Evolutionary conservation across 2,113 vertebrate species (phyloP).

Genomic region (Cyanoramphus novaezelandiae): DNA sequence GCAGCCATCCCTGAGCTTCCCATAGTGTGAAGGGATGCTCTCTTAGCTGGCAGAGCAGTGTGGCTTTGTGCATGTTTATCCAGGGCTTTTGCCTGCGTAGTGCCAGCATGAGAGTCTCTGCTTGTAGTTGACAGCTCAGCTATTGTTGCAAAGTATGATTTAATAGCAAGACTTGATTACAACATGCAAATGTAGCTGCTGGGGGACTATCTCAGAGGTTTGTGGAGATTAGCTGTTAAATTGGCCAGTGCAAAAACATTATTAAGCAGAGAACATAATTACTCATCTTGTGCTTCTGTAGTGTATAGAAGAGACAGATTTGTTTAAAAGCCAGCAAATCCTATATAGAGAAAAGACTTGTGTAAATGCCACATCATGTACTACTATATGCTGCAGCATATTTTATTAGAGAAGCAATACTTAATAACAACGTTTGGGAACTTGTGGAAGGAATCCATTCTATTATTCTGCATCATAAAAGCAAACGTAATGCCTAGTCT

Average conservation of each 20-base stretch:
- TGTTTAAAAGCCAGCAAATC: conserved; percentile 42
- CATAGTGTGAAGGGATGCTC: neutral
- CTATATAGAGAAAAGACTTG: neutral
- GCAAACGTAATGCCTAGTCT: conserved; percentile 38
- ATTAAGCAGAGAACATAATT: conserved; percentile 55
- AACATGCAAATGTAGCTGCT: conserved; percentile 47
- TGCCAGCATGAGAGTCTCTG: neutral
- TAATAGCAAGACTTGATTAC: conserved; percentile 62
- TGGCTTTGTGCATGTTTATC: neutral
- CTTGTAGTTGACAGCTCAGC: conserved; percentile 29
- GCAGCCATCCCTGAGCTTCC: neutral
- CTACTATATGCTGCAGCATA: conserved; percentile 16
- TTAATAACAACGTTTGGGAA: conserved; percentile 55
- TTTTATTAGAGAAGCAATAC: conserved; percentile 58
- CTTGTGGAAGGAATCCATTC: conserved; percentile 38
- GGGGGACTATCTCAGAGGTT: conserved; percentile 57
- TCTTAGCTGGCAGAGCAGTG: neutral
- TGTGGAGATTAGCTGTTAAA: conserved; percentile 68
- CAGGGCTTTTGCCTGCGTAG: neutral
- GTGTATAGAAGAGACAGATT: conserved; percentile 30
- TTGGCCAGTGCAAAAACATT: conserved; percentile 69
- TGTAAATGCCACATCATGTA: conserved; percentile 47
- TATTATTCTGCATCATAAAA: conserved; percentile 54
- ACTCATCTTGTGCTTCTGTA: conserved; percentile 50
- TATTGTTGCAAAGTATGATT: conserved; percentile 61